Percentiles rank a stretch among this genome's conserved stretches.
These are phyloP conservation scores for Collichthys lucidus DNA, from an alignment of 2,113 vertebrate genomes.

Conservation along the genomic window DNA sequence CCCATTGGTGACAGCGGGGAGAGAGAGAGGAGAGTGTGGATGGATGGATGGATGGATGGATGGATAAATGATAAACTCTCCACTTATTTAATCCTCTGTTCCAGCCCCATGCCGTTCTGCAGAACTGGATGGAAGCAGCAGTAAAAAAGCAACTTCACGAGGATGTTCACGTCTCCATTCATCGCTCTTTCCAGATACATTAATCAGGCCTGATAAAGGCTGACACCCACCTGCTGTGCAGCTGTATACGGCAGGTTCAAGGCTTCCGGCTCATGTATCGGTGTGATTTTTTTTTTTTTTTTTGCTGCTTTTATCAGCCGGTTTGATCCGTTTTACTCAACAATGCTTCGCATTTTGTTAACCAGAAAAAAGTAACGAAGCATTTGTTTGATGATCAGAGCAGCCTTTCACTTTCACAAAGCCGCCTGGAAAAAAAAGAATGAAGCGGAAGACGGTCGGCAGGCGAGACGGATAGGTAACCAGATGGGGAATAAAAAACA, in stretches of 20 bases:
- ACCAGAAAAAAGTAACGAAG: neutral
- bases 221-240: slow-evolving; percentile 26
- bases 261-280: slow-evolving; percentile 15
- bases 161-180: slow-evolving; percentile 5
- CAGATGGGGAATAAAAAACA: slow-evolving; percentile 18
- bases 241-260: neutral
- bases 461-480: neutral
- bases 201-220: slow-evolving; percentile 28
- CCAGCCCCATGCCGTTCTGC: slow-evolving; percentile 16
- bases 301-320: neutral
- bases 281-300: neutral
- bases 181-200: slow-evolving; percentile 14
- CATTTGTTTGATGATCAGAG: neutral
- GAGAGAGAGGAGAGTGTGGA: neutral
- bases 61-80: slow-evolving; percentile 59
- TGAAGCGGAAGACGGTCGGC: slow-evolving; percentile 12
- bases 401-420: neutral
- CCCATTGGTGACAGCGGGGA: slow-evolving; percentile 15
- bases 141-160: neutral
- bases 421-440: neutral
- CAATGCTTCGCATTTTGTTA: neutral
- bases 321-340: neutral
- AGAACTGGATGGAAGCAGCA: neutral
- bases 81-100: slow-evolving; percentile 58
- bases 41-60: slow-evolving; percentile 30